These are phyloP conservation scores for Ciconia stormi DNA, from an alignment of 2,113 vertebrate genomes.

Conservation along the genomic window DNA sequence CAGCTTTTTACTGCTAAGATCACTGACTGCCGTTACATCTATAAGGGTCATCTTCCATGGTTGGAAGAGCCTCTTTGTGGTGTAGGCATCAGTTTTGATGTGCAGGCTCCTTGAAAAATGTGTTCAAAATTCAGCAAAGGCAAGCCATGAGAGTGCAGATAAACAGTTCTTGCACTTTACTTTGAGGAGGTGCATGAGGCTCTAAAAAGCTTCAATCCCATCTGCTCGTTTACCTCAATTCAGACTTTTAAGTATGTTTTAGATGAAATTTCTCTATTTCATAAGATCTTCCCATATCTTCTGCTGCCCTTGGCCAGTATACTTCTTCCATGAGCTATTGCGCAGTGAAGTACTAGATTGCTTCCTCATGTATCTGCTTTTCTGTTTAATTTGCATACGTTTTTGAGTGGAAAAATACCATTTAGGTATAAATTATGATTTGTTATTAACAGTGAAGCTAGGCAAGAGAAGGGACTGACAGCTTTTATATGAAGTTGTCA, in stretches of 20 bases:
- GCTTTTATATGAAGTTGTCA: not conserved
- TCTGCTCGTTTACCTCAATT: not conserved
- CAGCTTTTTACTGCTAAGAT: not conserved
- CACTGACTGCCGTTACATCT: not conserved
- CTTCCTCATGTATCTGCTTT: not conserved
- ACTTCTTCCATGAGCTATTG: not conserved
- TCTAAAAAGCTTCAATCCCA: not conserved
- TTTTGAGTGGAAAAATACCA: not conserved
- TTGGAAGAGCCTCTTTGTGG: not conserved
- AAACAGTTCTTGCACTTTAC: not conserved
- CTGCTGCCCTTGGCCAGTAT: not conserved
- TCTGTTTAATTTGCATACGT: not conserved
- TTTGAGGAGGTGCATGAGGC: not conserved
- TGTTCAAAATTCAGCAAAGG: not conserved
- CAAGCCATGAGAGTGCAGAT: not conserved
- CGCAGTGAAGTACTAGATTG: not conserved
- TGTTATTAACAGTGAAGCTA: not conserved
- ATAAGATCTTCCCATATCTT: not conserved
- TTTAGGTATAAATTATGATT: not conserved
- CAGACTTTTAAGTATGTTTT: not conserved
- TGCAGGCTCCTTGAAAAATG: not conserved
- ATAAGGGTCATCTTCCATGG: not conserved
- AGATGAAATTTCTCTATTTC: not conserved
- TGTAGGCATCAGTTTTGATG: not conserved
- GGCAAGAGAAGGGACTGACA: not conserved